Percentiles rank a stretch among this genome's conserved stretches.
phyloP scores from a whole-genome alignment of 2,888 invertebrate species.

The Hesperia comma region DNA sequence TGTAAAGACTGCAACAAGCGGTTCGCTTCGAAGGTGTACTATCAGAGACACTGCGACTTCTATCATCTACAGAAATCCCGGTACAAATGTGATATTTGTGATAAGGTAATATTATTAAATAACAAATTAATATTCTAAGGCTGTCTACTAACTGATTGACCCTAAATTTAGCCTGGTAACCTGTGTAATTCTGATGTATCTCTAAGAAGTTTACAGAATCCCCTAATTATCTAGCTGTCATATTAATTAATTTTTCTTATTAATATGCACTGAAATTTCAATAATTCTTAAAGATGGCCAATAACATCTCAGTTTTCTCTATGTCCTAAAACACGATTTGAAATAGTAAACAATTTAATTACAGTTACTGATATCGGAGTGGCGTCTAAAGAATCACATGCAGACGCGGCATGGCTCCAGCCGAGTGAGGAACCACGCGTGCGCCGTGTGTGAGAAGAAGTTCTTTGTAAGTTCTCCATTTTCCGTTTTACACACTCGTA shows the following conservation, averaged over 20 bases:
- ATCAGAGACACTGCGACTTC: conserved; percentile 43
- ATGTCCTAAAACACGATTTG: no score
- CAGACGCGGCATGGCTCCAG: conserved; percentile 58
- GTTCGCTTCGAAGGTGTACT: conserved; percentile 59
- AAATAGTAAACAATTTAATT: not conserved
- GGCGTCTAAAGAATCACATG: conserved; percentile 58
- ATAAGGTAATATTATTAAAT: conserved; percentile 51
- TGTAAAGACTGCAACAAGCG: conserved; percentile 60
- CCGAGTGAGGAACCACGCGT: conserved; percentile 55
- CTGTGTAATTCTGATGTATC: no score
- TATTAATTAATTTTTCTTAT: no score
- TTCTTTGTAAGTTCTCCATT: conserved; percentile 60
- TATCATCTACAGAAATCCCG: conserved; percentile 42
- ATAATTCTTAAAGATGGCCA: no score
- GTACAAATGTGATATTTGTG: conserved; percentile 50
- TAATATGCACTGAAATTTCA: no score
- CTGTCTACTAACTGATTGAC: no score
- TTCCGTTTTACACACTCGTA: no score
- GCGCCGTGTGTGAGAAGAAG: conserved; percentile 58
- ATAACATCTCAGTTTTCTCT: no score
- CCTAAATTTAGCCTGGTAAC: no score
- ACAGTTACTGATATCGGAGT: conserved; percentile 66
- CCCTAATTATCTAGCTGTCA: no score
- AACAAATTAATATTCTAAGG: no score
- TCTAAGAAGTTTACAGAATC: no score